Conservation (phyloP, 2,113 vertebrate species). For the Patagioenas fasciata region DNA sequence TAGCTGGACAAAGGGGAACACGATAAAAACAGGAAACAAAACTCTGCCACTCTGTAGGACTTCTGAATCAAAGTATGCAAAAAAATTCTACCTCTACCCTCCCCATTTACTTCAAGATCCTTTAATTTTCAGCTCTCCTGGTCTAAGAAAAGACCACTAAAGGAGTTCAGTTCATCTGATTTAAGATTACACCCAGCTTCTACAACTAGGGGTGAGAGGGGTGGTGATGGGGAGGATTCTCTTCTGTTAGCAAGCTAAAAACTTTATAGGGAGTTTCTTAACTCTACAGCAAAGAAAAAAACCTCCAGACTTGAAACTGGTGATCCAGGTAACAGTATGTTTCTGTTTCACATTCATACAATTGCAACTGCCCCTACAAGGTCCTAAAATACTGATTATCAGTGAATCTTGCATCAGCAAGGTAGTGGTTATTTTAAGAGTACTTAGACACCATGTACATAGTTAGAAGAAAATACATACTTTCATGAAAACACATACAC, state of each 20-base stretch:
- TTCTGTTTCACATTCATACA: not conserved
- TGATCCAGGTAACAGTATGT: not conserved
- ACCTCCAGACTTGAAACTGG: not conserved
- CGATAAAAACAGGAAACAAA: not conserved
- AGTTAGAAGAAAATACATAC: not conserved
- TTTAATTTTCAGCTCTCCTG: not conserved
- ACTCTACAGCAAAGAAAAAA: not conserved
- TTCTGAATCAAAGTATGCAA: not conserved
- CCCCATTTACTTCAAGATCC: not conserved
- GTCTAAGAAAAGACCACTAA: not conserved
- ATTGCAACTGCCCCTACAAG: not conserved
- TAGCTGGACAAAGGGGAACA: not conserved
- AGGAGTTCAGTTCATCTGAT: not conserved
- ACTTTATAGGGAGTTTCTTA: not conserved
- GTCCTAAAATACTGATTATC: not conserved
- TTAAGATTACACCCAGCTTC: not conserved
- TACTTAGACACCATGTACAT: not conserved
- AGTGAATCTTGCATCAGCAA: accelerated
- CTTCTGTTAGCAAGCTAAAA: not conserved
- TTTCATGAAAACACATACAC: not conserved
- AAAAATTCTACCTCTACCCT: not conserved
- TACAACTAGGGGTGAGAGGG: not conserved
- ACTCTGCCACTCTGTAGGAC: not conserved
- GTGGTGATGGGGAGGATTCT: not conserved
- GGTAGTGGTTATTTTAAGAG: not conserved